These are phyloP conservation scores for Brachionus calyciflorus DNA, from an alignment of 1,140 invertebrate genomes.

Conservation along the genomic window DNA sequence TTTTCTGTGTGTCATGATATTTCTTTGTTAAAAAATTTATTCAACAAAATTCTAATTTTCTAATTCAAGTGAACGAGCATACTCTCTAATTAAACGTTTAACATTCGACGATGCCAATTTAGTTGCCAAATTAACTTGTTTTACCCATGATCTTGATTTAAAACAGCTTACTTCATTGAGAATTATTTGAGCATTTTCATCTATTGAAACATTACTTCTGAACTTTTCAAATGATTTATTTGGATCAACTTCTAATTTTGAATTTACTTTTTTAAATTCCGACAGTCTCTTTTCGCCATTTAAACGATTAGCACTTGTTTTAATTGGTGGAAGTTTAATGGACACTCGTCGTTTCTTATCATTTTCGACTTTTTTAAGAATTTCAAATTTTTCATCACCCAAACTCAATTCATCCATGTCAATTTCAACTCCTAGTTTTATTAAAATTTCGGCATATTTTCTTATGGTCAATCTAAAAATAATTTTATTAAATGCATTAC, in stretches of 20 bases:
- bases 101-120: constrained; percentile 12
- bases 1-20: too few relatives aligned
- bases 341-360: neutral
- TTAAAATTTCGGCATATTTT: neutral
- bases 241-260: neutral
- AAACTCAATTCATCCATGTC: neutral
- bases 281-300: neutral
- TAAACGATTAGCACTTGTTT: neutral
- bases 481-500: constrained; percentile 20
- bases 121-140: constrained; percentile 33
- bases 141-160: neutral
- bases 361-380: neutral
- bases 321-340: neutral
- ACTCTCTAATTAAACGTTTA: neutral
- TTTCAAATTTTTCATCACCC: neutral
- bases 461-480: neutral
- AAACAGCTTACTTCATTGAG: neutral
- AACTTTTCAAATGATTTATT: neutral
- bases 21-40: too few relatives aligned
- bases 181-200: neutral
- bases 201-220: neutral
- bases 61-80: too few relatives aligned
- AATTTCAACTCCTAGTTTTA: constrained; percentile 2
- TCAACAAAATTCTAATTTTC: too few relatives aligned
- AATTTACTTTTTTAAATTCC: neutral